These are phyloP conservation scores for Poecilia gillii DNA, from an alignment of 2,797 vertebrate genomes.

Conservation along the genomic window DNA sequence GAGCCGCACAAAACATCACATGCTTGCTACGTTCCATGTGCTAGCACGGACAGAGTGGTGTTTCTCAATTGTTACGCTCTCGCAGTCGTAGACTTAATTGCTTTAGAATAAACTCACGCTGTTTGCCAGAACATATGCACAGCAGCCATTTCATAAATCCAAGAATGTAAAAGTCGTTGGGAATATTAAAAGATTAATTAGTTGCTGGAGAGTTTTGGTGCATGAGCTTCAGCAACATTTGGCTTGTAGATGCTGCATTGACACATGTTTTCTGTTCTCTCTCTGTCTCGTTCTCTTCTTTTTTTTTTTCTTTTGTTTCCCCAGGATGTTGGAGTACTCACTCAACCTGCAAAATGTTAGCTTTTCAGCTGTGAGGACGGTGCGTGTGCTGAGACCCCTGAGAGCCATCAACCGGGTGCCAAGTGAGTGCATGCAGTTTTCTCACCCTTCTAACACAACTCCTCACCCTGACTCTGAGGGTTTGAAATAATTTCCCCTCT, in stretches of 20 bases:
- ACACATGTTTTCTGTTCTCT: conserved; percentile 19
- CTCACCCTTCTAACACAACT: conserved; percentile 5
- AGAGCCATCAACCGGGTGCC: conserved; percentile 98
- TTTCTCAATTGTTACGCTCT: conserved; percentile 30
- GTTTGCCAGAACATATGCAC: conserved; percentile 54
- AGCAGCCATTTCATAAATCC: conserved; percentile 33
- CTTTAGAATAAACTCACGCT: conserved; percentile 37
- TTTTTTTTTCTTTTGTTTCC: conserved; percentile 39
- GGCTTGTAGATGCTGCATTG: conserved; percentile 4
- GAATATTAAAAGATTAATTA: conserved; percentile 59
- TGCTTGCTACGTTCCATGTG: conserved; percentile 30
- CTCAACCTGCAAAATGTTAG: conserved; percentile 98
- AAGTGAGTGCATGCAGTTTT: conserved; percentile 88
- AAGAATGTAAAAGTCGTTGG: conserved; percentile 40
- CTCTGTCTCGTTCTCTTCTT: not conserved
- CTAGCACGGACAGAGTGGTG: conserved; percentile 36
- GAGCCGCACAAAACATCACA: conserved; percentile 24
- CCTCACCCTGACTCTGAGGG: conserved; percentile 4
- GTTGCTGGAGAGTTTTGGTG: conserved; percentile 17
- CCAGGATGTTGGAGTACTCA: conserved; percentile 99
- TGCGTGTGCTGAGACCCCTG: conserved; percentile 94
- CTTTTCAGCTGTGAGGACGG: conserved; percentile 95
- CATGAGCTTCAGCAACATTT: not conserved
- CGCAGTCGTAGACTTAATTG: conserved; percentile 18
- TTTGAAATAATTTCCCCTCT: conserved; percentile 14